phyloP scores from a whole-genome alignment of 2,113 vertebrate species.

The Lampris incognitus region DNA sequence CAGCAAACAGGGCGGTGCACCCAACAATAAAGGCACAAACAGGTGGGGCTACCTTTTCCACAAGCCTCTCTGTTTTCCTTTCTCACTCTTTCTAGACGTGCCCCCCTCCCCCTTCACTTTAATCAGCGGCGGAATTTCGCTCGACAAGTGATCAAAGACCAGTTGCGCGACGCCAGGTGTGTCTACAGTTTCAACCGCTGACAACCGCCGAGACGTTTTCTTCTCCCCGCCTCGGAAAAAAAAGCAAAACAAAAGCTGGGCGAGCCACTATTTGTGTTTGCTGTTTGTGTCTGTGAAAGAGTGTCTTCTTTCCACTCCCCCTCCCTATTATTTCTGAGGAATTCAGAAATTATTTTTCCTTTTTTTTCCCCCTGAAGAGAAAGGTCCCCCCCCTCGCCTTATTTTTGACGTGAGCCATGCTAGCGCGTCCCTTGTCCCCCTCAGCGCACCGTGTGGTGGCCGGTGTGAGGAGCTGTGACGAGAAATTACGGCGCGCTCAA shows the following conservation, averaged over 20 bases:
- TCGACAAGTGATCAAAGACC: slow-evolving; percentile 83
- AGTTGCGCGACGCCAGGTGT: slow-evolving; percentile 76
- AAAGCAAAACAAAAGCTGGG: slow-evolving; percentile 70
- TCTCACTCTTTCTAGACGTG: slow-evolving; percentile 59
- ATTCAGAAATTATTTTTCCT: slow-evolving; percentile 43
- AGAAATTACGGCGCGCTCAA: slow-evolving; percentile 81
- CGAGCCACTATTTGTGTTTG: slow-evolving; percentile 67
- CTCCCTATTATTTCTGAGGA: slow-evolving; percentile 71
- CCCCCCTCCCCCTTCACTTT: slow-evolving; percentile 71
- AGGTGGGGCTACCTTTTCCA: slow-evolving; percentile 51
- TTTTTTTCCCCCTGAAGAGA: slow-evolving; percentile 45
- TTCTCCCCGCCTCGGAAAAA: slow-evolving; percentile 13
- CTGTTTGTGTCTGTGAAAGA: slow-evolving; percentile 65
- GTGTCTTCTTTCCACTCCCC: slow-evolving; percentile 32
- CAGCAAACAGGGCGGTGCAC: slow-evolving; percentile 50
- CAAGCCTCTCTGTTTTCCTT: slow-evolving; percentile 52
- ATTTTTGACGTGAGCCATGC: slow-evolving; percentile 67
- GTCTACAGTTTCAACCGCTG: slow-evolving; percentile 73
- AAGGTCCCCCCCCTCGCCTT: slow-evolving; percentile 39
- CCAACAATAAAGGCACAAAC: slow-evolving; percentile 53
- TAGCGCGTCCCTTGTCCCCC: slow-evolving; percentile 58
- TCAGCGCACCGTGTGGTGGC: slow-evolving; percentile 67
- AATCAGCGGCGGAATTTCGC: slow-evolving; percentile 82
- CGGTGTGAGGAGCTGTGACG: slow-evolving; percentile 79
- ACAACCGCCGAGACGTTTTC: slow-evolving; percentile 69